Conservation (phyloP, 1,140 invertebrate genomes). For the Apis mellifera region DNA sequence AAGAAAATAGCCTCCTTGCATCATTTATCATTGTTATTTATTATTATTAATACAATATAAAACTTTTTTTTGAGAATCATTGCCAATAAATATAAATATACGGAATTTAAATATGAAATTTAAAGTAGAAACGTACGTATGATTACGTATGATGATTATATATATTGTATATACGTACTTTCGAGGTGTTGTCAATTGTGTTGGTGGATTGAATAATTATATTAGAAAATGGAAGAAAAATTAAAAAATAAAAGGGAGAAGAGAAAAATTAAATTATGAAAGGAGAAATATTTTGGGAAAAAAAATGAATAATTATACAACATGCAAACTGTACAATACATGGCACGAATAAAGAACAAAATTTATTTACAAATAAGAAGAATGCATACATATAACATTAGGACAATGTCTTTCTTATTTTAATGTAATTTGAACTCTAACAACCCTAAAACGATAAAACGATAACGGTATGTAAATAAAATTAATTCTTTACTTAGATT, state of each 20-base stretch:
- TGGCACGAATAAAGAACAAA: constrained; percentile 29
- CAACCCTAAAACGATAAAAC: not conserved
- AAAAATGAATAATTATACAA: not conserved
- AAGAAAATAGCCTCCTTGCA: too few relatives aligned
- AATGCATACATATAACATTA: constrained; percentile 30
- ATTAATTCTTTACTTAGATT: not conserved
- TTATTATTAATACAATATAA: too few relatives aligned
- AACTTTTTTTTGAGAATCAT: too few relatives aligned
- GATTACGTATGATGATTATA: too few relatives aligned
- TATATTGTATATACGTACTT: too few relatives aligned
- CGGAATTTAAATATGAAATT: too few relatives aligned
- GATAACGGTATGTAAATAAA: not conserved
- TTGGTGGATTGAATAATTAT: too few relatives aligned
- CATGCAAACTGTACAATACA: not conserved
- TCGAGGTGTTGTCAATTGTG: too few relatives aligned
- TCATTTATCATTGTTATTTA: too few relatives aligned
- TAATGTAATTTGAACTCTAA: not conserved
- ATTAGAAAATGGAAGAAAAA: not conserved
- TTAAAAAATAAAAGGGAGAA: not conserved
- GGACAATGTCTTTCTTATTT: not conserved
- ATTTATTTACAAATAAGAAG: constrained; percentile 58
- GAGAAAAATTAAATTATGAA: too few relatives aligned
- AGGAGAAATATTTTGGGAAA: not conserved
- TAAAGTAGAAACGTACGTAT: too few relatives aligned
- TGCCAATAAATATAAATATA: too few relatives aligned